Conservation (phyloP, 2,888 invertebrate genomes). For the Drosophila sordidula region DNA sequence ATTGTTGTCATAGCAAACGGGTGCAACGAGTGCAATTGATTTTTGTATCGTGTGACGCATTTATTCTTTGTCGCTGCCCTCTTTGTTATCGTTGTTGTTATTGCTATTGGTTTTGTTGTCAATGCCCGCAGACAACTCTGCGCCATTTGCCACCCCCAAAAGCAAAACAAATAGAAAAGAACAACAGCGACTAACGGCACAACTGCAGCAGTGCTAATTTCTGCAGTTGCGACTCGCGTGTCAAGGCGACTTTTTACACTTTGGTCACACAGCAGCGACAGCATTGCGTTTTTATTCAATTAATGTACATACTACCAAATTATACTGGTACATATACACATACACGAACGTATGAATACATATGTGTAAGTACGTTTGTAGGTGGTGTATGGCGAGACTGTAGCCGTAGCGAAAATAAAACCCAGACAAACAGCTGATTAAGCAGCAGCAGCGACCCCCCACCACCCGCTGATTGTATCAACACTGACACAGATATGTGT, state of each 20-base stretch:
- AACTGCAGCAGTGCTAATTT: conserved; percentile 32
- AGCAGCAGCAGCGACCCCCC: conserved; percentile 24
- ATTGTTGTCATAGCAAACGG: conserved; percentile 32
- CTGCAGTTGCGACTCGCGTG: conserved; percentile 21
- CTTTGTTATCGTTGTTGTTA: conserved; percentile 18
- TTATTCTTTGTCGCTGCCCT: conserved; percentile 28
- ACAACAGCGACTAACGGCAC: conserved; percentile 10
- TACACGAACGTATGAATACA: neutral
- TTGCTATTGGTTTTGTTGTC: conserved; percentile 41
- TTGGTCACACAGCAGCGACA: conserved; percentile 10
- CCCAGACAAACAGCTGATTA: conserved; percentile 55
- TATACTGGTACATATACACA: conserved; percentile 1
- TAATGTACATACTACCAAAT: conserved; percentile 11
- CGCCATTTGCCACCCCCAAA: conserved; percentile 48
- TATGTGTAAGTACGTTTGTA: neutral
- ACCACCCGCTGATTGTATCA: conserved; percentile 1
- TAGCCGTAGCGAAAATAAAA: conserved; percentile 33
- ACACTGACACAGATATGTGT: neutral
- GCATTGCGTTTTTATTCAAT: conserved; percentile 35
- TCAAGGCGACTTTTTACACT: conserved; percentile 12
- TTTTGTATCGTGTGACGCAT: conserved; percentile 55
- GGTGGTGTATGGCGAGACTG: conserved; percentile 23
- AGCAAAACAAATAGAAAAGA: neutral
- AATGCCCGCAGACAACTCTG: conserved; percentile 15
- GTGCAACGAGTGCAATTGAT: conserved; percentile 48